Conservation (phyloP, 2,113 vertebrate species). For the Anolis carolinensis region DNA sequence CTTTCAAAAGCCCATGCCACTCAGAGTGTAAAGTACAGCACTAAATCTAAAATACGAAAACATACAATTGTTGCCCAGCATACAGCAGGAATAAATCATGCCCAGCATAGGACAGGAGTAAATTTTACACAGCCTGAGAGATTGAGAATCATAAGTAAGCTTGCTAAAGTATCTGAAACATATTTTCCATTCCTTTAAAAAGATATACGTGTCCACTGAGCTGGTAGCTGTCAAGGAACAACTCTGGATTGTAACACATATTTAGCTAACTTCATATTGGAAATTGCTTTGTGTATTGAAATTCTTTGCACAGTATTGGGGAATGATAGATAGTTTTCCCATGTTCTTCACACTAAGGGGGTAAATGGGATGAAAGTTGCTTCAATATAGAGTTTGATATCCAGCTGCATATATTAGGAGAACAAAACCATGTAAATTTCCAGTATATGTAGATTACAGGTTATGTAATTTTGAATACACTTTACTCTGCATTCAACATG, state of each 20-base stretch:
- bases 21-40: background rate
- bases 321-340: rapidly evolving
- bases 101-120: background rate
- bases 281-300: background rate
- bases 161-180: background rate
- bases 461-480: background rate
- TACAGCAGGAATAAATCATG: background rate
- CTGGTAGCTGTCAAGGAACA: too few relatives aligned
- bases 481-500: background rate
- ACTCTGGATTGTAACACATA: background rate
- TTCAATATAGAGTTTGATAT: background rate
- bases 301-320: background rate
- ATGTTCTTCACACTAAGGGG: background rate
- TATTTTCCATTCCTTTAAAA: too few relatives aligned
- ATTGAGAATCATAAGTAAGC: background rate
- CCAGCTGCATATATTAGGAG: background rate
- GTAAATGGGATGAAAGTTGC: background rate
- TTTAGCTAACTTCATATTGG: background rate
- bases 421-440: too few relatives aligned
- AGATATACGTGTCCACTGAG: too few relatives aligned
- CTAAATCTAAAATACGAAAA: background rate
- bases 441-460: background rate
- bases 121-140: background rate
- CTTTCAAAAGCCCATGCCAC: background rate
- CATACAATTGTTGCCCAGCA: background rate